Conservation (phyloP, 2,113 vertebrate genomes). For the Mungos mungo region DNA sequence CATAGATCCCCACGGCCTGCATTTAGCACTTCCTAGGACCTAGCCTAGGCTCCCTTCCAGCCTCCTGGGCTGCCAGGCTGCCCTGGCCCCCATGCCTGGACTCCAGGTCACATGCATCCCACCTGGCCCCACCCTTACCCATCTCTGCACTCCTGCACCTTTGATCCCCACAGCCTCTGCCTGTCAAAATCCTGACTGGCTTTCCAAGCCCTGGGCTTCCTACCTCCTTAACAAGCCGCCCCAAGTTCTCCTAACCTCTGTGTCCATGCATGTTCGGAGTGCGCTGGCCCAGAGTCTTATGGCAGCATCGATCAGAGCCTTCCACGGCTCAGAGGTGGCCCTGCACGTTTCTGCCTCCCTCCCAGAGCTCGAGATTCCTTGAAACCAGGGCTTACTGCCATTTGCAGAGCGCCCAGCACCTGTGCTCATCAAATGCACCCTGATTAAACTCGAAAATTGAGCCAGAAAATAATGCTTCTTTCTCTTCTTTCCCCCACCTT, state of each 20-base stretch:
- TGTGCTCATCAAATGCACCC: not conserved
- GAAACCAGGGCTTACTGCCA: not conserved
- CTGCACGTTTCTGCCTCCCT: accelerated
- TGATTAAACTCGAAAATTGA: not conserved
- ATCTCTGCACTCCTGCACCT: not conserved
- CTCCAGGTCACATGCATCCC: not conserved
- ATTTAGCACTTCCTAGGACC: not conserved
- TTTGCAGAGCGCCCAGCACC: not conserved
- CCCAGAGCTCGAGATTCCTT: not conserved
- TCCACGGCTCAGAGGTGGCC: accelerated
- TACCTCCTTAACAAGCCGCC: not conserved
- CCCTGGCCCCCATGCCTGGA: not conserved
- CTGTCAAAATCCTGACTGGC: not conserved
- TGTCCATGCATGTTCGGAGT: not conserved
- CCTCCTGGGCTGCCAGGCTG: not conserved
- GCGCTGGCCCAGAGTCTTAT: not conserved
- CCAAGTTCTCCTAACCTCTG: not conserved
- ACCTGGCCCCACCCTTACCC: not conserved
- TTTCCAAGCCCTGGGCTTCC: not conserved
- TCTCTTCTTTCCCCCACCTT: not conserved
- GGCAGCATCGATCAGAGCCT: not conserved
- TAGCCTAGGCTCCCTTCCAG: not conserved
- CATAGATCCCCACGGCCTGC: not conserved
- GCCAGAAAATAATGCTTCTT: not conserved
- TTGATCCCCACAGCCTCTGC: accelerated